Evolutionary conservation across 64 coral and sea anemone species (phyloP), one percentile per base, ranked within the genome.

Genomic region (Orbicella faveolata): DNA sequence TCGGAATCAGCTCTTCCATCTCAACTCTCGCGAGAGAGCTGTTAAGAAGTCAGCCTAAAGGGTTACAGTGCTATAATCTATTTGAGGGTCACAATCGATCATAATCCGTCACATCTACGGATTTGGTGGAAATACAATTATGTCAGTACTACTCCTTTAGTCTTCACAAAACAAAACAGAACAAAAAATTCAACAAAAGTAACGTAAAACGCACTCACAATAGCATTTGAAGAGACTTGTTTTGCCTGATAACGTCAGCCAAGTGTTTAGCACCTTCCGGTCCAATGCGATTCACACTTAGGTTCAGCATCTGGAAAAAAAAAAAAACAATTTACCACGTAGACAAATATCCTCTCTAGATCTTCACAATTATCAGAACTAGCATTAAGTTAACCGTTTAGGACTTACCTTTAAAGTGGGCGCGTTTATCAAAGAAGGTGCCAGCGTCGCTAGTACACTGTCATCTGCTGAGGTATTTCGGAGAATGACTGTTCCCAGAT

Each of bases 211-310:
- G 13, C 33, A 94, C 97, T 99, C 51, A 99, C 97, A 99, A 33
- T 34, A 99, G 66, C 91, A 99, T 95, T 36, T 74, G 89, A n/a
- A 99, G 75, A 12, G 97, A 78, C 69, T 89, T 93, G 80, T 89
- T 96, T 85, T 89, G 75, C 65, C 52, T 93, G 25, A 99, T 74
- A 16, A 95, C 62, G 2, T 89, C 80, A 76, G 97, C 94, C 23
- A 99, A 68, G 65, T 84, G 86, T 64, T 91, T 79, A 9, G 94
- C 88, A 4, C 97, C 97, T 37, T 93, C 84, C 19, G 91, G 90
- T 75, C 97, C 94, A 25, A 99, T 89, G 3, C 83, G 62, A 74
- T 99, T 99, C 34, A 99, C 79, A 77, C 93, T 99, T 14, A 99
- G 63, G 55, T 99, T 99, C 61, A 99, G 84, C 97, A 99, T 99